A percentile compares a stretch with the other conserved stretches of the same genome.
Conservation (phyloP, 2,113 vertebrate genomes). For the Platysteira castanea region DNA sequence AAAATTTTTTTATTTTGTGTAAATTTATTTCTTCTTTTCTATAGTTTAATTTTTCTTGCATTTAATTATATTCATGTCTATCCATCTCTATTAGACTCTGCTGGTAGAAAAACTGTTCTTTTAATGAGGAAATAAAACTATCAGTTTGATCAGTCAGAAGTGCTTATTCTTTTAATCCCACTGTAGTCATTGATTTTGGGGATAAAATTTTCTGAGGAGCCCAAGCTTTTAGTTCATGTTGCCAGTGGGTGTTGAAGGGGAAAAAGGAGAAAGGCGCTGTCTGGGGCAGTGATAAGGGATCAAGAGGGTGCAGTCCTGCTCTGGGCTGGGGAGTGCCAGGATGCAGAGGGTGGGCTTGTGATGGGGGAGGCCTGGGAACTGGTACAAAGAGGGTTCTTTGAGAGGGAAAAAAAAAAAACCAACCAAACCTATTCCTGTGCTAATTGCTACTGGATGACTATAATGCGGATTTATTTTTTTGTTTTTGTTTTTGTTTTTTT, state of each 20-base stretch:
- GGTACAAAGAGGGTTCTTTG: background rate
- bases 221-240: background rate
- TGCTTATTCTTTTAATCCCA: fast-evolving
- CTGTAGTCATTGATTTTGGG: no score
- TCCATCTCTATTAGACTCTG: constrained; percentile 15
- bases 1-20: background rate
- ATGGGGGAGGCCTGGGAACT: no score
- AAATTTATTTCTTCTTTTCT: constrained; percentile 33
- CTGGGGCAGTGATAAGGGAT: background rate
- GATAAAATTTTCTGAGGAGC: fast-evolving
- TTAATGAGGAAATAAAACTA: constrained; percentile 54
- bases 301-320: background rate
- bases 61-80: constrained; percentile 40
- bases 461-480: background rate
- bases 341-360: background rate
- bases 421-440: background rate
- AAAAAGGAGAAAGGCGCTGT: background rate
- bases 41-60: constrained; percentile 33
- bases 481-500: background rate
- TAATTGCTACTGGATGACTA: background rate
- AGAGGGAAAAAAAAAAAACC: fast-evolving
- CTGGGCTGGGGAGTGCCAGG: no score
- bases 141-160: background rate
- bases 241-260: fast-evolving
- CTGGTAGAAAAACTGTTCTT: constrained; percentile 42